Conservation (phyloP, 2,888 invertebrate species). For the Parasteatoda lunata region DNA sequence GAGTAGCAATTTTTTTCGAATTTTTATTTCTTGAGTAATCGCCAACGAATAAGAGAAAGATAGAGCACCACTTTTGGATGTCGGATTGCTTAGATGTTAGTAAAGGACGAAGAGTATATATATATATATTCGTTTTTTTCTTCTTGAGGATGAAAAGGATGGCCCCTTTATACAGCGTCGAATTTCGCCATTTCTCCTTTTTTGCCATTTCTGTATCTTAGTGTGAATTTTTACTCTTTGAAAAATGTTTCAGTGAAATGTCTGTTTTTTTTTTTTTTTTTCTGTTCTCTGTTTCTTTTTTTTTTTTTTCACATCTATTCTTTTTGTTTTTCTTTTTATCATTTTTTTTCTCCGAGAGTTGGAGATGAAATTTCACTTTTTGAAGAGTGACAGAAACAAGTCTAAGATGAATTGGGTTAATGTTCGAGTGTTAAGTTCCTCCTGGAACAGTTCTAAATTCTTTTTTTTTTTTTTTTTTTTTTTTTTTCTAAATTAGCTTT, state of each 20-base stretch:
- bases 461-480: background rate
- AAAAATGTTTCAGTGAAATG: constrained; percentile 56
- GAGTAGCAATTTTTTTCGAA: background rate
- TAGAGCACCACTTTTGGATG: constrained; percentile 55
- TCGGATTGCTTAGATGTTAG: constrained; percentile 38
- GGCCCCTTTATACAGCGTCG: constrained; percentile 38
- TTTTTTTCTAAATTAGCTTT: background rate
- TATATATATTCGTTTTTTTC: background rate
- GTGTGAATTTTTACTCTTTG: constrained; percentile 28
- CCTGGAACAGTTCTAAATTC: background rate
- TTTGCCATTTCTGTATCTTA: constrained; percentile 15
- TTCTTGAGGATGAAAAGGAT: constrained; percentile 13
- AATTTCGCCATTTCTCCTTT: constrained; percentile 41
- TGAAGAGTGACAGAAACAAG: constrained; percentile 53
- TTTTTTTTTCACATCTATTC: background rate
- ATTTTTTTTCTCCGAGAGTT: background rate
- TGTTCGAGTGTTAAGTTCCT: constrained; percentile 48
- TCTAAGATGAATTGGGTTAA: constrained; percentile 60
- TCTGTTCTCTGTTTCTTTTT: constrained; percentile 7
- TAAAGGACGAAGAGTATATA: constrained; percentile 14
- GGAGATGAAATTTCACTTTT: constrained; percentile 46
- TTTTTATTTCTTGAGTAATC: constrained; percentile 47
- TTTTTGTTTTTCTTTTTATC: background rate
- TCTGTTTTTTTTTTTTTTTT: constrained; percentile 28
- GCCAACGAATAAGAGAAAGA: constrained; percentile 62